These are phyloP conservation scores for Erithacus rubecula DNA, from an alignment of 2,797 vertebrate genomes.

Conservation along the genomic window DNA sequence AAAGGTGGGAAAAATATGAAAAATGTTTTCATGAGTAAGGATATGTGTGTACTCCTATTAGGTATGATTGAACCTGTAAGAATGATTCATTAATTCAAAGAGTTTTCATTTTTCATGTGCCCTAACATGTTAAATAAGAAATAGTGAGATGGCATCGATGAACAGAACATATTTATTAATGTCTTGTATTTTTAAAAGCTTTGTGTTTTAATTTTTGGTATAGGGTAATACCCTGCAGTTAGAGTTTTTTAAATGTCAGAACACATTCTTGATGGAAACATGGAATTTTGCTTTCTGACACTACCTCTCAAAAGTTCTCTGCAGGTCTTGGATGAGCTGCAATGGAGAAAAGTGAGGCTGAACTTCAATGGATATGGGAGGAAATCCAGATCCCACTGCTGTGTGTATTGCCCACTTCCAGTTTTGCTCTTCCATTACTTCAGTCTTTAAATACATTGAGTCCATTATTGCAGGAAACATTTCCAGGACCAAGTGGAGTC, in stretches of 20 bases:
- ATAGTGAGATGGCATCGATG: background rate
- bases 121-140: background rate
- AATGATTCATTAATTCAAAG: background rate
- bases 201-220: background rate
- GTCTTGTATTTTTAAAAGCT: background rate
- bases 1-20: background rate
- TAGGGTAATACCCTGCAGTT: background rate
- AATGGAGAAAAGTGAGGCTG: background rate
- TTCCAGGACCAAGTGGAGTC: background rate
- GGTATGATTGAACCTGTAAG: background rate
- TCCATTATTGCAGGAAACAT: background rate
- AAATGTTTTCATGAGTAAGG: background rate
- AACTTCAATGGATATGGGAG: fast-evolving
- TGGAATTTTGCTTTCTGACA: background rate
- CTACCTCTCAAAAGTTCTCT: background rate
- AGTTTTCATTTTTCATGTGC: background rate
- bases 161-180: background rate
- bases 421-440: background rate
- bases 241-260: background rate
- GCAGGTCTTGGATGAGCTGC: background rate
- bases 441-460: background rate
- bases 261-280: background rate
- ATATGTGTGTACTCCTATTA: background rate
- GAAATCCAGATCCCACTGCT: background rate
- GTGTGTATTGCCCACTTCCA: background rate